Evolutionary conservation across 2,797 vertebrate species (phyloP), one percentile per base, ranked within the genome.

Genomic region (Nyctibius grandis): DNA sequence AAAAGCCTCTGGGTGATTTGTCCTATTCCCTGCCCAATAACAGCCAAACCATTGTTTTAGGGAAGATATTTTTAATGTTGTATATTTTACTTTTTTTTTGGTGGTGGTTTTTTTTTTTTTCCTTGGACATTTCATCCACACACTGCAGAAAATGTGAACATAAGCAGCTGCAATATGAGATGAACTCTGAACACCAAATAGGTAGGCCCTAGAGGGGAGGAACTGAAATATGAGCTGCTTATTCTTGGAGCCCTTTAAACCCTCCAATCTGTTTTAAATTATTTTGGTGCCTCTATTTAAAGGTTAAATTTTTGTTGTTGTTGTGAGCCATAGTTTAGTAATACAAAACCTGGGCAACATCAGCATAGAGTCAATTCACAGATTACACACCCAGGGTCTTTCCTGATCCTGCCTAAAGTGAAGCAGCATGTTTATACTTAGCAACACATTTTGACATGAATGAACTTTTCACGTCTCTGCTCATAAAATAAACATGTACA

Each of bases 261-360:
- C 80, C 77, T 97, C 86, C 96, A 97, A 97, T 96, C 95, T 97
- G 92, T 97, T 97, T 98, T 95, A 98, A 97, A 97, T 98, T 97
- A 98, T 96, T 97, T 96, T 97, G 94, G 96, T 97, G 86, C 92
- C 89, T 92, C 96, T 97, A 97, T 93, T 97, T 98, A 95, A 97
- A 97, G 95, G 96, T 97, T 97, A 97, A 88, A 94, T 85, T 96
- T 97, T 92, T 97, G 93, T 96, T 97, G 91, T 97, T 97, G 95
- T 97, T 98, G 81, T 92, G 95, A 95, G 73, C 86, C 84, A 89
- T 81, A 83, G 65, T 95, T 90, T 92, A 89, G 89, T 92, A 97
- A 95, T 95, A 95, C 87, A 88, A 87, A 92, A 95, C 93, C 90
- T 95, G 85, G 93, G 86, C 89, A 96, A 86, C 95, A 82, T 96